These are phyloP conservation scores for Syritta pipiens DNA, from an alignment of 2,888 invertebrate species.

Conservation along the genomic window DNA sequence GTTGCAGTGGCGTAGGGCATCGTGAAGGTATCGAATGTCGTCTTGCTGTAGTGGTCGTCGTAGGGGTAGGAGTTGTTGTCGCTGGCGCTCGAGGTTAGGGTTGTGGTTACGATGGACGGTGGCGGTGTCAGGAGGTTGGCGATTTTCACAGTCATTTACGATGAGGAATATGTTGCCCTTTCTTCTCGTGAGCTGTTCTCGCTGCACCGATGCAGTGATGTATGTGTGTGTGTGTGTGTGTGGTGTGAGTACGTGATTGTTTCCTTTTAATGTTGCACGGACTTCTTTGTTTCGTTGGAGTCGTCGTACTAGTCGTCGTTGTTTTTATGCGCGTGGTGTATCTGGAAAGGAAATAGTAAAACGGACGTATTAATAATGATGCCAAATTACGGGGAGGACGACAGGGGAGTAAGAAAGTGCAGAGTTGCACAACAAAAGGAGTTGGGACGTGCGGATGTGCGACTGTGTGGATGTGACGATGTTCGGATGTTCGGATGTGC, in stretches of 20 bases:
- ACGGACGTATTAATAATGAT: constrained; percentile 66
- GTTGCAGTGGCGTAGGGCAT: constrained; percentile 70
- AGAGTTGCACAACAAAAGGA: constrained; percentile 15
- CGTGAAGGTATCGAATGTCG: constrained; percentile 72
- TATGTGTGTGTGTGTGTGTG: constrained; percentile 43
- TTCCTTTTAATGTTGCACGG: constrained; percentile 53
- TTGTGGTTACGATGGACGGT: constrained; percentile 72
- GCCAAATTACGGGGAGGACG: no score
- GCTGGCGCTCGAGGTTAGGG: constrained; percentile 66
- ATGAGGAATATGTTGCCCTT: constrained; percentile 38
- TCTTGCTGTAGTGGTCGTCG: constrained; percentile 71
- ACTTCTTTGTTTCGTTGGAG: constrained; percentile 14
- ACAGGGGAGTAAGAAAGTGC: no score
- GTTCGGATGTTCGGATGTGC: constrained; percentile 9
- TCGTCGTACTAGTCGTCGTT: constrained; percentile 21
- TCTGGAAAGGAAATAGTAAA: constrained; percentile 63
- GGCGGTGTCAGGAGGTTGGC: constrained; percentile 71
- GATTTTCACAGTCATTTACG: constrained; percentile 74
- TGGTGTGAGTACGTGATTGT: constrained; percentile 47
- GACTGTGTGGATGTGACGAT: constrained; percentile 41
- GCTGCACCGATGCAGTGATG: constrained; percentile 38
- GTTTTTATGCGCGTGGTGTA: constrained; percentile 49
- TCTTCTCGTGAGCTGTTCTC: constrained; percentile 14
- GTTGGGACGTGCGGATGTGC: constrained; percentile 26
- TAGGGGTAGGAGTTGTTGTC: constrained; percentile 53